Base-by-base conservation (phyloP, 2,113 vertebrate species). In the Xenopus laevis region DNA sequence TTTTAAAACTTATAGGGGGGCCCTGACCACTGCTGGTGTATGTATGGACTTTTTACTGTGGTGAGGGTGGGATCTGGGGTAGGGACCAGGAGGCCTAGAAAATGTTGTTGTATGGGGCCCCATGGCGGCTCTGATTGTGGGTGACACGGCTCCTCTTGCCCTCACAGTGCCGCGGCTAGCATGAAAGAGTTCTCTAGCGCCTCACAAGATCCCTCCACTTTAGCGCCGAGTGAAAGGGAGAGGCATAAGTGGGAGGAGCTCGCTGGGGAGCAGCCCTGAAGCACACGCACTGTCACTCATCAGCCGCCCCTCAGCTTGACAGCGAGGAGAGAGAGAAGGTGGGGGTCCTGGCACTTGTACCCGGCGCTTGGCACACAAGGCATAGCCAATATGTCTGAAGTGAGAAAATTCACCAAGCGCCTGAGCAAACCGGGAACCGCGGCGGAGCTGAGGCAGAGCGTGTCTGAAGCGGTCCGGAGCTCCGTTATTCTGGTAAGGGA, bases 381-480 rank as follows among this genome's bases (percentile, higher is more conserved):
- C n/a, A 6, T 6, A 33, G 23, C 20, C 12, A 15, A 33, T 17
- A 76, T 76, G 74, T 17, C 93, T 0, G 94, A 97, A 82, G 94
- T 95, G 55, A 91, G 94, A 65, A 94, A 91, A 87, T 94, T 92
- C 80, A 76, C 74, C 74, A 76, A 97, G 82, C 82, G 93, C 84
- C 79, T 96, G 33, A 96, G 95, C 88, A 96, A 94, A 78, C 94
- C 93, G 0, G 94, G 95, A 68, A 96, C 94, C 12, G 95, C 95
- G 4, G 95, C 95, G 57, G 95, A 94, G 83, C 90, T 96, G 53
- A 76, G 95, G 52, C 95, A 95, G 83, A 96, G 93, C 83, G 95
- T 95, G 65, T 95, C 91, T 13, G 95, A 93, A 84, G 92, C 91
- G 40, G 93, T 96, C 80, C 88, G 89, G 81, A 89, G 86, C 78